phyloP scores from a whole-genome alignment of 92 coral and sea anemone genomes.

The Palythoa grandiflora region DNA sequence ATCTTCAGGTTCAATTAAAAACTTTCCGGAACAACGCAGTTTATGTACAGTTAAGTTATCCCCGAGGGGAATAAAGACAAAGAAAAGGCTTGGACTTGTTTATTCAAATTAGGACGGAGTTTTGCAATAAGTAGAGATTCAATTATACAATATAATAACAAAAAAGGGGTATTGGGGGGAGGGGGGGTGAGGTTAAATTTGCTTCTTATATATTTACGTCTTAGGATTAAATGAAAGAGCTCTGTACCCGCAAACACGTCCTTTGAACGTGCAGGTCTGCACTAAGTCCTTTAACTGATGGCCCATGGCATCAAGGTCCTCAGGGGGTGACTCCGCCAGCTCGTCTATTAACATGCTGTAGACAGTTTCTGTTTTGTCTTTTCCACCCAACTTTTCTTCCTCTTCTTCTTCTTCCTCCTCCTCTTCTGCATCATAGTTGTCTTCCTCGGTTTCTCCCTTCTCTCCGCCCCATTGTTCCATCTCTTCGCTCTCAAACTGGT shows the following conservation, averaged over 20 bases:
- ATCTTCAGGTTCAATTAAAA: too few species aligned
- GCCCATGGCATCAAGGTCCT: neutral
- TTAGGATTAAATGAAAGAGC: neutral
- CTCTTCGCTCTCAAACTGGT: neutral
- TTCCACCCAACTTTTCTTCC: neutral
- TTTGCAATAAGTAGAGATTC: too few species aligned
- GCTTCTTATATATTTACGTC: neutral
- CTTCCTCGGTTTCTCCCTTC: neutral
- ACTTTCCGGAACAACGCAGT: too few species aligned
- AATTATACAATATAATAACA: too few species aligned
- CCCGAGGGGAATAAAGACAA: too few species aligned
- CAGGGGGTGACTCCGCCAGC: neutral
- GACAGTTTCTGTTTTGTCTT: constrained; percentile 4
- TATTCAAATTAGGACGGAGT: too few species aligned
- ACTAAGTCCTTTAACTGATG: constrained; percentile 29
- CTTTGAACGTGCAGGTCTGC: constrained; percentile 28
- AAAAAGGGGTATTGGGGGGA: too few species aligned
- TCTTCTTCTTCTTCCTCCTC: neutral
- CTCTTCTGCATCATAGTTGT: neutral
- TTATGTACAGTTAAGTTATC: too few species aligned
- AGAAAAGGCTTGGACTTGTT: too few species aligned
- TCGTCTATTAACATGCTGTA: constrained; percentile 35
- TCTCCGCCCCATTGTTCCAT: neutral
- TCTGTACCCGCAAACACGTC: constrained; percentile 26
- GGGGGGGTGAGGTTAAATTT: too few species aligned